Conservation (phyloP, 2,888 invertebrate species). For the Napeogenes sylphis region DNA sequence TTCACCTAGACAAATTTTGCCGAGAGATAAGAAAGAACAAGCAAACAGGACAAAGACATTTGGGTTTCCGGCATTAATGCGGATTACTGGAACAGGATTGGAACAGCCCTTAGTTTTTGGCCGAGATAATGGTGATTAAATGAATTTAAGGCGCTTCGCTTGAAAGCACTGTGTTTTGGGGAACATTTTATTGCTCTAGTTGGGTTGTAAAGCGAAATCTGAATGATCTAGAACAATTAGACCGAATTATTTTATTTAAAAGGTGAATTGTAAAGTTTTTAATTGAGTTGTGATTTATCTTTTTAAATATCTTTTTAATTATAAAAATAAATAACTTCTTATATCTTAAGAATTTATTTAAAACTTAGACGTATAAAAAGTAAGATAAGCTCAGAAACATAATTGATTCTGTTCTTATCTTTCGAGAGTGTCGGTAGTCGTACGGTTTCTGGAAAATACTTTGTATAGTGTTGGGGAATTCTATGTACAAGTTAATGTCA, state of each 20-base stretch:
- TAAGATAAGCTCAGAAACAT: no score
- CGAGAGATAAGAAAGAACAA: conserved; percentile 73
- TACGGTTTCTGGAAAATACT: no score
- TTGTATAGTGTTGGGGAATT: no score
- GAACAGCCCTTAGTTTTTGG: conserved; percentile 54
- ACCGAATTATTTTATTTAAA: conserved; percentile 22
- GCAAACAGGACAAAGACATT: conserved; percentile 67
- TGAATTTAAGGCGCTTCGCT: conserved; percentile 50
- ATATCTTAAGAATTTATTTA: no score
- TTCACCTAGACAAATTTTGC: conserved; percentile 75
- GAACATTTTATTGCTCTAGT: conserved; percentile 34
- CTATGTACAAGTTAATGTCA: no score
- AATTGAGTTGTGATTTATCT: no score
- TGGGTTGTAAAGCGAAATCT: conserved; percentile 32
- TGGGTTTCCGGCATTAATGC: conserved; percentile 62
- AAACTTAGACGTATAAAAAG: no score
- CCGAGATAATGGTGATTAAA: conserved; percentile 63
- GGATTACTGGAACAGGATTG: conserved; percentile 60
- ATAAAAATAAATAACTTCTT: no score
- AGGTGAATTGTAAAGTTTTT: conserved; percentile 12
- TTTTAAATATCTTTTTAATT: no score
- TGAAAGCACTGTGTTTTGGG: conserved; percentile 29
- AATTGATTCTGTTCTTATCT: no score
- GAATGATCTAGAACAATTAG: conserved; percentile 28
- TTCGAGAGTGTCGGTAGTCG: no score